Evolutionary conservation across 1,140 invertebrate species (phyloP).

Genomic region (Eulimnadia texana): DNA sequence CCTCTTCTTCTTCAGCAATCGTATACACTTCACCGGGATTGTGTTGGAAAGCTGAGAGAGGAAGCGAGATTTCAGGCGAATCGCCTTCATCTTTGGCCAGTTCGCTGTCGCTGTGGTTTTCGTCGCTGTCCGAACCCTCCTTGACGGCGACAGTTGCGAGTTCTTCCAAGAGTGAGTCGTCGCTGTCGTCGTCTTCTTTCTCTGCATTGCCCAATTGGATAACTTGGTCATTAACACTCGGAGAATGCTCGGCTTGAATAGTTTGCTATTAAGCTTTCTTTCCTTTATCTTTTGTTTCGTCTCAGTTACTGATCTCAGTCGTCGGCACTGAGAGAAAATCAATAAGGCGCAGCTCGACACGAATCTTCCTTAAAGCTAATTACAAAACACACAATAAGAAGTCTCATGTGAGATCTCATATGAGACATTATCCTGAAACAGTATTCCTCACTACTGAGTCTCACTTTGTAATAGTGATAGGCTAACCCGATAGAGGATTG

Average conservation of each 20-base stretch:
- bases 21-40: constrained; percentile 38
- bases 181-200: constrained; percentile 4
- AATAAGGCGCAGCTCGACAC: neutral
- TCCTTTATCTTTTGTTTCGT: no score
- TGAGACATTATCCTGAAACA: no score
- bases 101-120: constrained; percentile 8
- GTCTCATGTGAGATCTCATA: no score
- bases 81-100: neutral
- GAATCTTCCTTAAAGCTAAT: neutral
- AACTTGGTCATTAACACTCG: no score
- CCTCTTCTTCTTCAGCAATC: constrained; percentile 39
- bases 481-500: no score
- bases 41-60: constrained; percentile 29
- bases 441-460: no score
- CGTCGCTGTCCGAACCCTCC: constrained; percentile 10
- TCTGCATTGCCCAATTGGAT: neutral
- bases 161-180: constrained; percentile 7
- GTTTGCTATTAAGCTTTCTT: no score
- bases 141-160: constrained; percentile 7
- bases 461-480: no score
- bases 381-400: no score
- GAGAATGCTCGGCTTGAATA: no score
- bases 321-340: no score
- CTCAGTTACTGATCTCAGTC: no score
- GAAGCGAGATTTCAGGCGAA: neutral